Evolutionary conservation across 1,140 invertebrate species (phyloP), one percentile per base, ranked within the genome.

Genomic region (Dendroctonus valens): DNA sequence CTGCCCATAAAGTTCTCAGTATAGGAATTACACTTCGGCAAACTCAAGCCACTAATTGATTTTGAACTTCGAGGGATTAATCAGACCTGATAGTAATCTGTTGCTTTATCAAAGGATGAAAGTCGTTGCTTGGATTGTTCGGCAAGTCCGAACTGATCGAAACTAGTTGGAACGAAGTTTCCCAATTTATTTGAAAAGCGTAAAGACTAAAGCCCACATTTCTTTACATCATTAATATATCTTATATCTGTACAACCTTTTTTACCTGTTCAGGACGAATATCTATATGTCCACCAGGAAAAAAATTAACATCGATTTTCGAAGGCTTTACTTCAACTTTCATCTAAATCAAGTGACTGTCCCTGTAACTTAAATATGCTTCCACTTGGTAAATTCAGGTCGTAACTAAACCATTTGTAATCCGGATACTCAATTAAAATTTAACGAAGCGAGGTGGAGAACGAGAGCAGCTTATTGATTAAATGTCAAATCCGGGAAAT

Each of bases 371-470:
- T 26, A 26, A 26, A 26, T 26, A 46, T 46, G 11, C 50, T 12
- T 52, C 46, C 46, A 8, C 5, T 6, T 26, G 39, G 48, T 52
- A 62, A 62, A 62, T 41, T 52, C 9, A 41, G 6, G 41, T 62
- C 41, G 38, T 14, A 41, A 62, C 41, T 63, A 54, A 55, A 54
- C 46, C 61, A 55, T 63, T 61, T 55, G 61, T 63, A 54, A 63
- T 55, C 51, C 60, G 50, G 42, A 46, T 55, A 63, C 14, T 39
- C 61, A 63, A 63, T 63, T 63, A 63, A 63, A 63, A 42, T 54
- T 55, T 52, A 63, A 54, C 61, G 61, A 48, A 55, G 51, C 61
- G 51, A 63, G 48, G 41, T 54, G 51, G 51, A 12, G 42, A 63
- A 41, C 51, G 61, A 63, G 55, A 53, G 51, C 44, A 63, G 49